These are phyloP conservation scores for Spermophilus dauricus DNA, from an alignment of 2,113 vertebrate species.

Conservation along the genomic window DNA sequence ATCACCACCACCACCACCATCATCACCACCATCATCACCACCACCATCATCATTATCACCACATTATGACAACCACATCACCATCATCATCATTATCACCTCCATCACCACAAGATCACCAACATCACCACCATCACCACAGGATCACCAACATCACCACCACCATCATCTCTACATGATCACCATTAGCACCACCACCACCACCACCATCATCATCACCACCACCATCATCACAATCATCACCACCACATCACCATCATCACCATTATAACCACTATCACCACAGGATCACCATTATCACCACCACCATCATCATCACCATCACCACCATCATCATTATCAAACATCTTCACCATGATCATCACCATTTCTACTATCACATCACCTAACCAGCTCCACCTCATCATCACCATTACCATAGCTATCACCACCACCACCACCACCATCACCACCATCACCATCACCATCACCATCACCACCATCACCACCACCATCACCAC, in stretches of 20 bases:
- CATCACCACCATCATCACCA: not conserved
- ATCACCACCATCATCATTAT: not conserved
- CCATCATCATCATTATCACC: not conserved
- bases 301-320: not conserved
- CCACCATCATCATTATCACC: rapidly evolving
- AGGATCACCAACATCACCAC: rapidly evolving
- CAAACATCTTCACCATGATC: not conserved
- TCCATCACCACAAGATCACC: not conserved
- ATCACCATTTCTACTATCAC: not conserved
- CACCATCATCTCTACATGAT: not conserved
- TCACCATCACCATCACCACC: rapidly evolving
- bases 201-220: rapidly evolving
- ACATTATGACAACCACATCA: too few species aligned
- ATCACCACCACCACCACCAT: too few species aligned
- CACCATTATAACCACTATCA: too few species aligned
- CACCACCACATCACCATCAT: not conserved
- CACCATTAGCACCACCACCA: rapidly evolving
- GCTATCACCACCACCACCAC: rapidly evolving
- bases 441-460: too few species aligned
- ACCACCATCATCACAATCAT: rapidly evolving
- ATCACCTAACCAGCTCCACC: too few species aligned
- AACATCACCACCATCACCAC: rapidly evolving
- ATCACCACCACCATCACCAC: rapidly evolving
- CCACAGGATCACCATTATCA: too few species aligned
- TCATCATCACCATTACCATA: not conserved